Evolutionary conservation across 1,140 invertebrate genomes (phyloP), one percentile per base, ranked within the genome.

Genomic region (Wiebesia pumilae): DNA sequence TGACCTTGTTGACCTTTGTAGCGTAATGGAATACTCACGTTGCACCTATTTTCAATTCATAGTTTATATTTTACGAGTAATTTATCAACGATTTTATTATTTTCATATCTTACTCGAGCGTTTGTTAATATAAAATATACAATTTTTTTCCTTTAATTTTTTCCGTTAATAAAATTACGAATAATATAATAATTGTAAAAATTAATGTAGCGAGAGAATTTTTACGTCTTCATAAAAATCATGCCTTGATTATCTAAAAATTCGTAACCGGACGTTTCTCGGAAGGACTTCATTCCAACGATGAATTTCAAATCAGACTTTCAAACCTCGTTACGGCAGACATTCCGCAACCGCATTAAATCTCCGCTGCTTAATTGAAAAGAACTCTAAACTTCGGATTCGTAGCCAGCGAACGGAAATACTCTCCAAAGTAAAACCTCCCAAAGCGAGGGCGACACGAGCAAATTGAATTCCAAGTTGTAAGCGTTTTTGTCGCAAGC

Each of bases 131-230:
- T 43, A 43, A 75, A 75, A 75, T 75, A 75, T 75, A n/a, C 12
- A 71, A 71, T 38, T 38, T 33, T 71, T 38, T 38, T 43, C 71
- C n/a, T 38, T 0, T n/a, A n/a, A n/a, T n/a, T n/a, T n/a, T n/a
- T n/a, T n/a, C n/a, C n/a, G n/a, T 43, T 75, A 75, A 75, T 75
- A 75, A 75, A 75, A 43, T 43, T n/a, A n/a, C 38, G n/a, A 75
- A 69, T 35, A 35, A n/a, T 43, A 43, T 12, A 43, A 43, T 71
- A 71, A 71, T 71, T 71, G 35, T 71, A 35, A 71, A 71, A 71
- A 71, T 71, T 71, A 71, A 71, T 38, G 67, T 71, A 16, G 6
- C 67, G 67, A n/a, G 67, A 71, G 67, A 71, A 35, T 71, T 71
- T 35, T 35, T 71, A 71, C 12, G 33, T 3, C 67, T 33, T 38